Conservation (phyloP, 2,888 invertebrate genomes). For the Ormyrus rosae region DNA sequence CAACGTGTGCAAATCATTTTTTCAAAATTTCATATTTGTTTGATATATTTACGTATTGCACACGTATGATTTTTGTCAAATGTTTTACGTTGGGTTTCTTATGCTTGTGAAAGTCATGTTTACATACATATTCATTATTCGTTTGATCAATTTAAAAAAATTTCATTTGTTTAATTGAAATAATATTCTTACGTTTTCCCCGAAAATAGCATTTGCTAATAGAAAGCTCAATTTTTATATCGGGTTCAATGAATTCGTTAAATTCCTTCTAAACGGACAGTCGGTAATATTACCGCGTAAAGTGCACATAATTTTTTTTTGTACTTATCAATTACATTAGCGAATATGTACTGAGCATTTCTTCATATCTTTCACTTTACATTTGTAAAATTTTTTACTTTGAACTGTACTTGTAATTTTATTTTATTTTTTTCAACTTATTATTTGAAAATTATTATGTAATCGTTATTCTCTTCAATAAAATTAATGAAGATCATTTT, state of each 20-base stretch:
- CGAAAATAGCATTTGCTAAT: too few species aligned
- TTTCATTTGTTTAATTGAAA: too few species aligned
- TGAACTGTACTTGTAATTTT: neutral
- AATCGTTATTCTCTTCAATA: conserved; percentile 25
- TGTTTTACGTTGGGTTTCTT: too few species aligned
- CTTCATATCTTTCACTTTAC: conserved; percentile 4
- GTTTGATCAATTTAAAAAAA: too few species aligned
- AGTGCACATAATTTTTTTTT: neutral
- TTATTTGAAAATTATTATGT: conserved; percentile 2
- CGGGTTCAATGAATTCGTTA: too few species aligned
- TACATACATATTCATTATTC: too few species aligned
- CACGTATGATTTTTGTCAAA: too few species aligned
- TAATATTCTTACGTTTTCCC: too few species aligned
- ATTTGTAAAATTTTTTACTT: conserved; percentile 12
- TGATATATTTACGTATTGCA: too few species aligned
- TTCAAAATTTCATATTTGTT: neutral
- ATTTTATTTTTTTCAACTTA: conserved; percentile 7
- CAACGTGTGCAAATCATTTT: conserved; percentile 7
- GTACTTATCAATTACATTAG: neutral
- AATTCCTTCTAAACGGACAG: too few species aligned
- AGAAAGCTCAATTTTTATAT: too few species aligned
- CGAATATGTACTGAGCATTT: conserved; percentile 36
- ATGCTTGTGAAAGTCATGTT: too few species aligned
- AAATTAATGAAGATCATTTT: conserved; percentile 10
- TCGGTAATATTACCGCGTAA: neutral